Percentiles rank a stretch among this genome's conserved stretches.
phyloP scores from a whole-genome alignment of 1,140 invertebrate genomes.

The Metopolophium dirhodum region DNA sequence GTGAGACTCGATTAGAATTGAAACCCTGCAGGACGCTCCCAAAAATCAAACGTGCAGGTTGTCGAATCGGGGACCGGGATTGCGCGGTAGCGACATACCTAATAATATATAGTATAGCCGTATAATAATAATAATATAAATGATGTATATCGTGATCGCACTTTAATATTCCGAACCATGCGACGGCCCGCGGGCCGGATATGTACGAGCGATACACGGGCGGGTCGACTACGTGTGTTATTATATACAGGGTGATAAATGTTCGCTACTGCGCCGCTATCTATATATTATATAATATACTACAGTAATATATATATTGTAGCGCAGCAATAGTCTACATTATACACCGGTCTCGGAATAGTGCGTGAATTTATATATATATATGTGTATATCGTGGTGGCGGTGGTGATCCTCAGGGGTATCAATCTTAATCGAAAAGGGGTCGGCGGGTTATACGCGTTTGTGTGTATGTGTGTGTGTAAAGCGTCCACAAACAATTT shows the following conservation, averaged over 20 bases:
- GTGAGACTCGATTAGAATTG: background rate
- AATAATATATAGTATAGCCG: background rate
- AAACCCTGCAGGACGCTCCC: background rate
- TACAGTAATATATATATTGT: background rate
- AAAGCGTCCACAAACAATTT: constrained; percentile 41
- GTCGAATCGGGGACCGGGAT: background rate
- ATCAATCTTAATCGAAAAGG: constrained; percentile 53
- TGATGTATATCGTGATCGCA: background rate
- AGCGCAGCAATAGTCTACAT: background rate
- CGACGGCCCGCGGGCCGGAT: background rate
- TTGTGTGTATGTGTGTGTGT: background rate
- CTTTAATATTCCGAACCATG: constrained; percentile 9
- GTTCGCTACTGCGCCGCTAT: background rate
- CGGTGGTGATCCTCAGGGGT: background rate
- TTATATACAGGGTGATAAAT: constrained; percentile 22
- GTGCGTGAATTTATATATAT: background rate
- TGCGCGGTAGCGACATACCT: background rate
- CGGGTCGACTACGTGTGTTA: background rate
- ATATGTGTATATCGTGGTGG: background rate
- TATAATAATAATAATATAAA: background rate
- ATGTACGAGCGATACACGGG: background rate
- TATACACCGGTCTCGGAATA: background rate
- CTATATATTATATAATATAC: background rate
- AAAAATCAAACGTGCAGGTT: background rate
- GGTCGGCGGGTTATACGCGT: background rate